A percentile compares a stretch with the other conserved stretches of the same genome.
Conservation (phyloP, 2,113 vertebrate genomes). For the Paratilapia polleni region DNA sequence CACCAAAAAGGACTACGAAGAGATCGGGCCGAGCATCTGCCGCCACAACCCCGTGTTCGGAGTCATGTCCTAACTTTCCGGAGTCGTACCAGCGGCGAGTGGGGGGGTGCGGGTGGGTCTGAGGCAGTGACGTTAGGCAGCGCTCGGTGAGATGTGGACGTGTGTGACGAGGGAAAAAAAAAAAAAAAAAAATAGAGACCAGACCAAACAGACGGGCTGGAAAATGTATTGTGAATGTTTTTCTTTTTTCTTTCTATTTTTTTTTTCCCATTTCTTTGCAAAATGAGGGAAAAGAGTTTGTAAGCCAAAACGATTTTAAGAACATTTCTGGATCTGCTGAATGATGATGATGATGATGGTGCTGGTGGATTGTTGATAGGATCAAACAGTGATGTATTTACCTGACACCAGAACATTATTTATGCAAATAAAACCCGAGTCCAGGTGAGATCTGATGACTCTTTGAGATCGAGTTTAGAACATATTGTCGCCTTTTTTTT, state of each 20-base stretch:
- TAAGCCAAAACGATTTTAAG: slow-evolving; percentile 82
- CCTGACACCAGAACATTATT: slow-evolving; percentile 71
- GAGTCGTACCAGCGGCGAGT: neutral
- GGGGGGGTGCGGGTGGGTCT: neutral
- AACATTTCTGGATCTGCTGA: slow-evolving; percentile 83
- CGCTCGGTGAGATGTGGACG: slow-evolving; percentile 80
- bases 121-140: slow-evolving; percentile 47
- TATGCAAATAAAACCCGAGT: slow-evolving; percentile 84
- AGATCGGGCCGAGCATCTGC: slow-evolving; percentile 99
- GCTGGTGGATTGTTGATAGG: slow-evolving; percentile 11
- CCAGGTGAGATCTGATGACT: slow-evolving; percentile 17
- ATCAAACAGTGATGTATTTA: slow-evolving; percentile 10
- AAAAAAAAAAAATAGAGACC: slow-evolving; percentile 25
- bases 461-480: slow-evolving; percentile 72
- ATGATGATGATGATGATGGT: slow-evolving; percentile 54
- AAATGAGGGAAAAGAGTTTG: slow-evolving; percentile 79
- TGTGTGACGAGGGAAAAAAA: slow-evolving; percentile 70
- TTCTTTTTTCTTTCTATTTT: slow-evolving; percentile 4
- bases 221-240: slow-evolving; percentile 84
- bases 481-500: slow-evolving; percentile 77
- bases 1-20: slow-evolving; percentile 99
- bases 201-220: slow-evolving; percentile 87
- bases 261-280: slow-evolving; percentile 55
- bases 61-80: slow-evolving; percentile 91
- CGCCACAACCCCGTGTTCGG: slow-evolving; percentile 99